These are phyloP conservation scores for Synergus gifuensis DNA, from an alignment of 2,888 invertebrate genomes.

Conservation along the genomic window DNA sequence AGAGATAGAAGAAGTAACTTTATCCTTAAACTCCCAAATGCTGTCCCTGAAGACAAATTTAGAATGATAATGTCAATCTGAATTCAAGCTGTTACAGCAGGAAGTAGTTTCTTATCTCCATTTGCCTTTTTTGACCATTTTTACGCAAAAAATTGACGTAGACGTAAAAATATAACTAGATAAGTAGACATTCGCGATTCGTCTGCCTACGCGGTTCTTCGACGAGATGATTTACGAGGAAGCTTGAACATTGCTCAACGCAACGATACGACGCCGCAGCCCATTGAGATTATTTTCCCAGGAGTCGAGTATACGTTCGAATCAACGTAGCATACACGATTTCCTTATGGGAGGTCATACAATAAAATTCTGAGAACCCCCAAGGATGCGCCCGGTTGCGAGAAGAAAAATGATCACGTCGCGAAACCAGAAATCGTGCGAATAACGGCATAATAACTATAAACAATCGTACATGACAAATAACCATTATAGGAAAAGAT, in stretches of 20 bases:
- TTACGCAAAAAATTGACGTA: not conserved
- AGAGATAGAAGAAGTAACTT: not conserved
- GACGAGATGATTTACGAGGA: conserved; percentile 35
- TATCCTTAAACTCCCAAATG: not conserved
- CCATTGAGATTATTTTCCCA: conserved; percentile 37
- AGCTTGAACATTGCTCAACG: conserved; percentile 31
- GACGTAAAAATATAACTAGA: not conserved
- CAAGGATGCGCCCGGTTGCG: conserved; percentile 40
- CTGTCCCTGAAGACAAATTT: not conserved
- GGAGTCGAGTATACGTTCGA: conserved; percentile 10
- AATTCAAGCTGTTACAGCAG: not conserved
- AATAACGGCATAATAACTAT: not conserved
- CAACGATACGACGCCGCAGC: not conserved
- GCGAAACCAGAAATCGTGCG: not conserved
- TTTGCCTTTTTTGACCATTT: not conserved
- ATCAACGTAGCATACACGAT: not conserved
- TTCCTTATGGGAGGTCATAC: conserved; percentile 50
- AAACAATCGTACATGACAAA: not conserved
- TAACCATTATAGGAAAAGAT: not conserved
- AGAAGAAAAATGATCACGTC: conserved; percentile 44
- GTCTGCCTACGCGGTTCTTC: conserved; percentile 30
- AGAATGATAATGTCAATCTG: not conserved
- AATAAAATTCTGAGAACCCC: conserved; percentile 18
- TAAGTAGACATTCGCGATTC: conserved; percentile 12
- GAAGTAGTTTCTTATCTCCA: not conserved